Evolutionary conservation across 2,113 vertebrate genomes (phyloP).

Genomic region (Salvator merianae): DNA sequence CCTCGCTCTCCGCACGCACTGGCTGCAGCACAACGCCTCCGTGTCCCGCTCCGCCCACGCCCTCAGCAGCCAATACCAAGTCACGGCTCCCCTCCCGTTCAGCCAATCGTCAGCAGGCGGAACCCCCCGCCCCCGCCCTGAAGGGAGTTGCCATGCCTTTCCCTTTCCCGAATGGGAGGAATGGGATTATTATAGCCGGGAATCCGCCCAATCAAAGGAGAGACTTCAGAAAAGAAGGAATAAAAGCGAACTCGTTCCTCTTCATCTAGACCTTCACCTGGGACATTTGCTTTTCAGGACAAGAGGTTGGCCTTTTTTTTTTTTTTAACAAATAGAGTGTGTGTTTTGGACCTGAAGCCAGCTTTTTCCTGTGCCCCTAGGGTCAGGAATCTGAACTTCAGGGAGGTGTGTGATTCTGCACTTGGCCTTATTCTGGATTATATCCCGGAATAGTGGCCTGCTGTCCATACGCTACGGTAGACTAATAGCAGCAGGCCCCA

Average conservation of each 20-base stretch:
- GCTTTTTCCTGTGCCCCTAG: neutral
- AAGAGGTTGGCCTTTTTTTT: neutral
- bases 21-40: constrained; percentile 24
- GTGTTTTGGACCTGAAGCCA: neutral
- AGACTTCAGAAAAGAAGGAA: neutral
- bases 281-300: neutral
- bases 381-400: neutral
- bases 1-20: constrained; percentile 33
- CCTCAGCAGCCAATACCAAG: constrained; percentile 3
- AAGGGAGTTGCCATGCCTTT: neutral
- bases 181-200: too few species aligned
- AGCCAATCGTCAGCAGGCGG: constrained; percentile 46
- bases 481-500: too few species aligned
- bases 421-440: too few species aligned
- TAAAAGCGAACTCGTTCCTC: too few species aligned
- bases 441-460: too few species aligned
- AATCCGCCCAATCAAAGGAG: too few species aligned
- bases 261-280: neutral
- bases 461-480: too few species aligned
- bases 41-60: constrained; percentile 44
- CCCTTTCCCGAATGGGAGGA: neutral
- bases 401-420: neutral
- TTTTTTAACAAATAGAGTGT: neutral
- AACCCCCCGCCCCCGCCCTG: too few species aligned
- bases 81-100: constrained; percentile 16